Evolutionary conservation across 2,113 vertebrate genomes (phyloP).

Genomic region (Paramormyrops kingsleyae): DNA sequence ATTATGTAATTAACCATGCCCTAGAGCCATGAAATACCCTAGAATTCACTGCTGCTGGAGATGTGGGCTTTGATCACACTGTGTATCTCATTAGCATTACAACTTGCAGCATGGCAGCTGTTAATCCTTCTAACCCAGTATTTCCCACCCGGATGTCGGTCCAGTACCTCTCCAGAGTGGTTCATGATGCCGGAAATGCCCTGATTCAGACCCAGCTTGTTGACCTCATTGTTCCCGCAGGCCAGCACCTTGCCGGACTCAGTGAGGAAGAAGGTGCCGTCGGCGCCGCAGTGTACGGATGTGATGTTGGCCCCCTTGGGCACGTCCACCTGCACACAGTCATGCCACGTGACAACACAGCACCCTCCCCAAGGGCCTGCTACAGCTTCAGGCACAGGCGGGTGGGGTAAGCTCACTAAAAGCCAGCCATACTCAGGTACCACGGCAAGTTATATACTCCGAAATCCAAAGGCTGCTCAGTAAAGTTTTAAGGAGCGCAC

Average conservation of each 20-base stretch:
- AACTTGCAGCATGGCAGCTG: background rate
- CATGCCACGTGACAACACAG: background rate
- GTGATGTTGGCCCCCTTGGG: constrained; percentile 79
- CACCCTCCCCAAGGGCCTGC: background rate
- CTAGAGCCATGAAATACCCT: background rate
- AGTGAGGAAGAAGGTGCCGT: constrained; percentile 90
- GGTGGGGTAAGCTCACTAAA: background rate
- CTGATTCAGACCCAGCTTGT: constrained; percentile 93
- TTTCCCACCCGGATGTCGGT: background rate
- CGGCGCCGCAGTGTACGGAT: constrained; percentile 82
- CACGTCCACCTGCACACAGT: constrained; percentile 75
- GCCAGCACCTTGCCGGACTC: constrained; percentile 90
- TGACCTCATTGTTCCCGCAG: constrained; percentile 93
- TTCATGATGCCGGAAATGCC: constrained; percentile 91
- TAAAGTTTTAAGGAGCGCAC: background rate
- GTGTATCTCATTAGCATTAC: background rate
- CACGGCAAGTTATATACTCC: background rate
- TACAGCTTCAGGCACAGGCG: background rate
- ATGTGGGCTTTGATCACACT: background rate
- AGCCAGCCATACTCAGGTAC: background rate
- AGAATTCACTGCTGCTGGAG: background rate
- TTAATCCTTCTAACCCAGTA: background rate
- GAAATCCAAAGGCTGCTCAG: background rate
- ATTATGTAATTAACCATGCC: background rate
- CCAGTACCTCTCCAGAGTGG: constrained; percentile 61